These are phyloP conservation scores for Tenodera sinensis DNA, from an alignment of 2,888 invertebrate species.

Conservation along the genomic window DNA sequence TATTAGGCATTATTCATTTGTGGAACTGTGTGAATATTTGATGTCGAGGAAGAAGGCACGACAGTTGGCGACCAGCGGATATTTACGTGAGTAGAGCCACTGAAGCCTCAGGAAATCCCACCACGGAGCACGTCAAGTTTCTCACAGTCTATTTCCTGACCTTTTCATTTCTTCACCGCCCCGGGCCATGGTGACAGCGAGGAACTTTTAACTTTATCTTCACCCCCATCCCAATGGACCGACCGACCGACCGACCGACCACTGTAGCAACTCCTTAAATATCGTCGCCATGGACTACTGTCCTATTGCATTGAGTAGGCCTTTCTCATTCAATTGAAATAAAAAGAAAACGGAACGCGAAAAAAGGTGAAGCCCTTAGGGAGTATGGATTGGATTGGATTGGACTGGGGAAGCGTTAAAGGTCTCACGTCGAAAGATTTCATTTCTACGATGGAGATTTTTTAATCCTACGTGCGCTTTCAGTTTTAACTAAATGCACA, in stretches of 20 bases:
- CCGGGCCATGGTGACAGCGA: neutral
- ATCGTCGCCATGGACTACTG: neutral
- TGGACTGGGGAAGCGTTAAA: neutral
- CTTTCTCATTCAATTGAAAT: neutral
- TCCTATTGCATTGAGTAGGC: neutral
- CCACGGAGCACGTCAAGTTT: neutral
- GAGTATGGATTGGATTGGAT: neutral
- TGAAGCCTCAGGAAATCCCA: neutral
- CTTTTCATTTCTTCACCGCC: neutral
- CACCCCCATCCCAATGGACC: neutral
- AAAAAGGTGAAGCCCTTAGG: neutral
- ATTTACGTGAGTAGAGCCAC: neutral
- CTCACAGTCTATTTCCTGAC: neutral
- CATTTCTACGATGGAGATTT: neutral
- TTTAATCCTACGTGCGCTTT: neutral
- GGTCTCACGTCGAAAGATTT: neutral
- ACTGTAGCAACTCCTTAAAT: neutral
- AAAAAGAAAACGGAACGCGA: neutral
- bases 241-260: no score
- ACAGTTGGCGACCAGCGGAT: neutral
- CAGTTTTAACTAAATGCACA: no score
- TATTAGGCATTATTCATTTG: no score
- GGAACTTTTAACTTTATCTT: neutral
- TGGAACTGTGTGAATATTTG: no score
- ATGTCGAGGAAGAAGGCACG: no score